phyloP scores from a whole-genome alignment of 2,888 invertebrate genomes.

The Paralinhomoeus sp. region DNA sequence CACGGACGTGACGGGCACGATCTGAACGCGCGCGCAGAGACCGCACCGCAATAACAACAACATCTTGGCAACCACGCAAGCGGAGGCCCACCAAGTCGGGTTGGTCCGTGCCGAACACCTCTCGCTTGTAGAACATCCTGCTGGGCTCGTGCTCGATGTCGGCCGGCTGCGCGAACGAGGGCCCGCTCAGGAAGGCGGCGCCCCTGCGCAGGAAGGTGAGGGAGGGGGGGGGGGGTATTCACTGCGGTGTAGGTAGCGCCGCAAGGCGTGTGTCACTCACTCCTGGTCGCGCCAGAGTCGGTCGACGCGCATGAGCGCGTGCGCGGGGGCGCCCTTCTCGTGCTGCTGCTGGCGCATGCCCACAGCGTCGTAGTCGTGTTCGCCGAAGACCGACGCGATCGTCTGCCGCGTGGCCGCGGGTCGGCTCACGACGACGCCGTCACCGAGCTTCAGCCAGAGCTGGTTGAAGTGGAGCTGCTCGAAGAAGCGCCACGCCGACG shows the following conservation, averaged over 20 bases:
- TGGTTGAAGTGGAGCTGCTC: constrained; percentile 55
- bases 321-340: background rate
- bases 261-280: constrained; percentile 35
- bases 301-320: constrained; percentile 61
- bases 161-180: constrained; percentile 65
- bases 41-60: too few species aligned
- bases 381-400: too few species aligned
- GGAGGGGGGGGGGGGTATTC: background rate
- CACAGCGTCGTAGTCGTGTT: too few species aligned
- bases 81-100: constrained; percentile 50
- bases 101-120: constrained; percentile 37
- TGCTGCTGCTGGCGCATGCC: too few species aligned
- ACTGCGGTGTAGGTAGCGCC: background rate
- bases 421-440: constrained; percentile 80
- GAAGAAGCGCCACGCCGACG: too few species aligned
- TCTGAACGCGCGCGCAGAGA: too few species aligned
- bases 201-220: constrained; percentile 39
- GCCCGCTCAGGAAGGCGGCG: constrained; percentile 72
- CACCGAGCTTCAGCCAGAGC: constrained; percentile 37
- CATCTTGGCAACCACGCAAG: too few species aligned
- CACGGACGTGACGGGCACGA: constrained; percentile 66
- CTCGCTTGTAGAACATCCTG: constrained; percentile 62
- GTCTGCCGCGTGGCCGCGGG: too few species aligned
- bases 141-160: constrained; percentile 49
- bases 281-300: constrained; percentile 74